These are phyloP conservation scores for Hipposideros armiger DNA, from an alignment of 2,113 vertebrate species.

Conservation along the genomic window DNA sequence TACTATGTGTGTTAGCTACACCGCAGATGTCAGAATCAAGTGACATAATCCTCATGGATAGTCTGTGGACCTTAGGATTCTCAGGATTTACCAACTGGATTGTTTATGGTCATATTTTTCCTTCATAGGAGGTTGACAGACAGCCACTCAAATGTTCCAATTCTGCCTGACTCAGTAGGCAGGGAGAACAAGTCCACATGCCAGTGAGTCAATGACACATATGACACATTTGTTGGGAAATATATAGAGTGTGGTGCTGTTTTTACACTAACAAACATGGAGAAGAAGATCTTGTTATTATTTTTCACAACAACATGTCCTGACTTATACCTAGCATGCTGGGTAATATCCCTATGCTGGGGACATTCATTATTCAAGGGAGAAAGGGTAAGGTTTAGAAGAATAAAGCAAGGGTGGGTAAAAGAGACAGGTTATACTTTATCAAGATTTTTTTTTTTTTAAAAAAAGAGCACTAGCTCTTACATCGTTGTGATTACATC, in stretches of 20 bases:
- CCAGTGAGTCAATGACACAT: constrained; percentile 11
- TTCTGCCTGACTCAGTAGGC: constrained; percentile 58
- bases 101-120: constrained; percentile 54
- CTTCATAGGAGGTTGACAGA: constrained; percentile 42
- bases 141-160: not conserved
- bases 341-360: not conserved
- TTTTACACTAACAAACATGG: not conserved
- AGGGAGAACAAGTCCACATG: constrained; percentile 46
- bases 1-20: not conserved
- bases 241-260: not conserved
- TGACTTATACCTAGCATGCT: not conserved
- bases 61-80: not conserved
- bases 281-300: constrained; percentile 11
- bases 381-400: not conserved
- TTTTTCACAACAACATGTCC: not conserved
- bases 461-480: not conserved
- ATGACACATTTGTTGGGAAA: constrained; percentile 47
- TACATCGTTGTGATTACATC: not conserved
- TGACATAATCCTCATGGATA: not conserved
- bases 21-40: not conserved
- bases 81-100: not conserved
- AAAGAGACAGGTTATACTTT: not conserved
- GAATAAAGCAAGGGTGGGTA: not conserved
- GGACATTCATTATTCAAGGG: too few species aligned
- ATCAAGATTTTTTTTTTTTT: not conserved